Percentiles rank a stretch among this genome's conserved stretches.
These are phyloP conservation scores for Choristoneura fumiferana DNA, from an alignment of 1,140 invertebrate species.

Conservation along the genomic window DNA sequence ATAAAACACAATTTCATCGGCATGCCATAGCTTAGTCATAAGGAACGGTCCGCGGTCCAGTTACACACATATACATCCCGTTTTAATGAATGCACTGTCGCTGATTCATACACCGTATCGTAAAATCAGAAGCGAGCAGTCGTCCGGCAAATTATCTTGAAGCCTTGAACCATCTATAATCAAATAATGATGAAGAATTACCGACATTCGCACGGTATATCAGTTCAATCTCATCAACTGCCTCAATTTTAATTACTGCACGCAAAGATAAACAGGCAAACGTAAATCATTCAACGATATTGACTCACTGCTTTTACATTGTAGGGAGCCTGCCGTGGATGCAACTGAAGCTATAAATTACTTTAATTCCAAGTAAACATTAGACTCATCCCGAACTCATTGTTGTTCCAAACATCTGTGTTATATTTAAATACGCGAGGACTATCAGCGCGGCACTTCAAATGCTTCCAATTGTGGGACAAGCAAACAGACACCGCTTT, in stretches of 20 bases:
- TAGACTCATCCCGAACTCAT: constrained; percentile 2
- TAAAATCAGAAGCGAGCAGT: constrained; percentile 46
- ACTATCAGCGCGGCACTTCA: neutral
- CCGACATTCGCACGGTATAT: constrained; percentile 10
- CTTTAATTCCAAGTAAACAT: constrained; percentile 26
- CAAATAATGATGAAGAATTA: constrained; percentile 27
- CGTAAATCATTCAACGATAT: constrained; percentile 55
- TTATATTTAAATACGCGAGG: constrained; percentile 5
- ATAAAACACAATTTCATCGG: constrained; percentile 19
- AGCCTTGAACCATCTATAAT: constrained; percentile 31
- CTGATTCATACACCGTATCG: constrained; percentile 49
- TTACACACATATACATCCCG: constrained; percentile 35
- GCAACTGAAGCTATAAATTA: constrained; percentile 54
- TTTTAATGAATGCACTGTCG: constrained; percentile 47
- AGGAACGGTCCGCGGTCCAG: constrained; percentile 29
- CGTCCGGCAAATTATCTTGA: constrained; percentile 33
- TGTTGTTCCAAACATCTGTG: constrained; percentile 28
- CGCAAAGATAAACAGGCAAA: neutral
- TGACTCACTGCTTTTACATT: constrained; percentile 43
- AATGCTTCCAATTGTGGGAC: neutral
- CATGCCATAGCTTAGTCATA: constrained; percentile 28
- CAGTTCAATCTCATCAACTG: constrained; percentile 5
- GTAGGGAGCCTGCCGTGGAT: constrained; percentile 48
- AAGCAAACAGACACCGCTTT: constrained; percentile 18
- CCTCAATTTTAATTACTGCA: neutral